Conservation (phyloP, 2,797 vertebrate genomes). For the Uromys caudimaculatus region DNA sequence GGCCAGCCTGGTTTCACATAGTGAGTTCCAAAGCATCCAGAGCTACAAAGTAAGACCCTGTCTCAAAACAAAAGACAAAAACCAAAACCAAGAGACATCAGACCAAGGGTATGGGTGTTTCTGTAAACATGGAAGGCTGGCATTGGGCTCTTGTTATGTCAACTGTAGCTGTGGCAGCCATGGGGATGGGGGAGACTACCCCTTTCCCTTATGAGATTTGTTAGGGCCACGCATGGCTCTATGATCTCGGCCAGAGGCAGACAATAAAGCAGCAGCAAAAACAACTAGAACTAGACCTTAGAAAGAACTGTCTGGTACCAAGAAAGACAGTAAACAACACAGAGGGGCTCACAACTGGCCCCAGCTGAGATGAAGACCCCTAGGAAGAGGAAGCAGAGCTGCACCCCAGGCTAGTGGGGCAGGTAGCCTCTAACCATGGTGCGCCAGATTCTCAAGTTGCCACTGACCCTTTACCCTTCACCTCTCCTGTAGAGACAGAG, state of each 20-base stretch:
- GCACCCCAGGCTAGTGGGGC: background rate
- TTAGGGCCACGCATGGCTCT: background rate
- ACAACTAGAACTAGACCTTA: background rate
- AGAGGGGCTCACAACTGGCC: background rate
- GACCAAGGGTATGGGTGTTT: background rate
- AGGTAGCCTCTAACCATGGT: background rate
- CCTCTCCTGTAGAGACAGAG: background rate
- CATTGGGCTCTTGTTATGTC: background rate
- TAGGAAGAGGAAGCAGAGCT: background rate
- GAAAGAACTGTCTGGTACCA: background rate
- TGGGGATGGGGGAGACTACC: background rate
- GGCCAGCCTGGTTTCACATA: background rate
- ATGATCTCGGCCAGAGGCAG: background rate
- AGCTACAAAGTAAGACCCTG: background rate
- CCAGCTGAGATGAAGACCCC: background rate
- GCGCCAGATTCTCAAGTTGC: background rate
- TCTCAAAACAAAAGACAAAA: background rate
- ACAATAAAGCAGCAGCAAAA: background rate
- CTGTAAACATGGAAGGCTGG: background rate
- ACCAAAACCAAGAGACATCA: background rate
- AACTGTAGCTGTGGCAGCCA: background rate
- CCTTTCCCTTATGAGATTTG: background rate
- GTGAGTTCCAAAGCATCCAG: background rate
- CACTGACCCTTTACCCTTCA: background rate
- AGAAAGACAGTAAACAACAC: background rate